phyloP scores from a whole-genome alignment of 2,888 invertebrate species.

The Eupithecia vulgata region DNA sequence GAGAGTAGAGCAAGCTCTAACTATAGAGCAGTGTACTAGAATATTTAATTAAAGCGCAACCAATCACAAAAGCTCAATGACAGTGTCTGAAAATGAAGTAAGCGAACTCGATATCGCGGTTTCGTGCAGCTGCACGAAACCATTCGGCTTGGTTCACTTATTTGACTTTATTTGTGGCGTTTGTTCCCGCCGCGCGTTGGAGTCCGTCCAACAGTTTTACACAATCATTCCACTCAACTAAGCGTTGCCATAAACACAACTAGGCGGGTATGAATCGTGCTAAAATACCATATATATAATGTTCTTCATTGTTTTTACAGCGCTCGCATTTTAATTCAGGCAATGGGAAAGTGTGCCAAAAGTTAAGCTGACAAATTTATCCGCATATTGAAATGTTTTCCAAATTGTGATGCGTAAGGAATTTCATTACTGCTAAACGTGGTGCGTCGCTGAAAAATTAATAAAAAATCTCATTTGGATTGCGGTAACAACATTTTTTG shows the following conservation, averaged over 20 bases:
- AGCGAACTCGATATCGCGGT: constrained; percentile 20
- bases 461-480: constrained; percentile 31
- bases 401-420: constrained; percentile 32
- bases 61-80: constrained; percentile 18
- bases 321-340: constrained; percentile 63
- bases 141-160: constrained; percentile 70
- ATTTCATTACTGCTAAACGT: constrained; percentile 34
- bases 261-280: constrained; percentile 81
- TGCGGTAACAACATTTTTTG: constrained; percentile 28
- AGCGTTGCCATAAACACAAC: constrained; percentile 82
- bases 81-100: constrained; percentile 17
- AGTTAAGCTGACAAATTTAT: constrained; percentile 22
- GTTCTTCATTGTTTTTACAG: constrained; percentile 70
- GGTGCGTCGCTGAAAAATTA: constrained; percentile 28
- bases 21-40: not conserved
- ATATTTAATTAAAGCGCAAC: constrained; percentile 1
- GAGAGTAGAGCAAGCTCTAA: not conserved
- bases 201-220: constrained; percentile 81
- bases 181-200: constrained; percentile 76
- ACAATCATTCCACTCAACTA: constrained; percentile 84
- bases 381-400: constrained; percentile 35
- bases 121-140: constrained; percentile 31
- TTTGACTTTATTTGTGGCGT: constrained; percentile 81
- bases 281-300: constrained; percentile 75
- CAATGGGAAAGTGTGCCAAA: constrained; percentile 27